Base-by-base conservation (phyloP, 2,113 vertebrate genomes). In the Rousettus leschenaultii region DNA sequence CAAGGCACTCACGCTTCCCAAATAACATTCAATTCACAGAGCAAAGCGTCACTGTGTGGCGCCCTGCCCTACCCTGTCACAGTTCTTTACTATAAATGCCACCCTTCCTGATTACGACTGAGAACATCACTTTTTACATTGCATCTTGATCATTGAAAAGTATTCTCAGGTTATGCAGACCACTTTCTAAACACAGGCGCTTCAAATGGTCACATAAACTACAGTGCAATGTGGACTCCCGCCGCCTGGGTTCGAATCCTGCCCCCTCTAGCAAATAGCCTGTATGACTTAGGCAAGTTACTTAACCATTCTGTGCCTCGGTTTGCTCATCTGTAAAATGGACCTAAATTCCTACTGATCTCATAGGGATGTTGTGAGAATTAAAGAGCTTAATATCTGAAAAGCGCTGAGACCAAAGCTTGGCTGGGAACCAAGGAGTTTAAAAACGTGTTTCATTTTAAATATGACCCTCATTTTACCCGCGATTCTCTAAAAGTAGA, bases 391-490 rank as follows among this genome's bases (percentile, higher is more conserved):
- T 73, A 55, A 35, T 40, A 13, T n/a, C 26, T 75, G 53, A 88
- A 85, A 84, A 91, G 26, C 28, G 0, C 85, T 3, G 51, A 91
- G 35, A 66, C 24, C 40, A 78, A 86, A 92, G 26, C 35, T 79
- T 94, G 73, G 14, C 63, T 89, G 43, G 33, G 61, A 86, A 86
- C n/a, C 74, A 84, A 63, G 85, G 88, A 95, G 86, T n/a, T 83
- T 63, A 6, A 74, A 89, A 78, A 43, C 6, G 16, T 0, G 1
- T 33, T 43, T 94, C 28, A 26, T 55, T 94, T 73, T 28, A 48
- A 55, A 57, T 40, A 24, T 14, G 15, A 55, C 40, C 55, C 59
- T 80, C 74, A 40, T 40, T 61, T 89, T 35, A 35, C 57, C 65
- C 33, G 33, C 61, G 78, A 8, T 82, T 86, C 61, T 61, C 61